These are phyloP conservation scores for Oreamnos americanus DNA, from an alignment of 2,113 vertebrate genomes.

Conservation along the genomic window DNA sequence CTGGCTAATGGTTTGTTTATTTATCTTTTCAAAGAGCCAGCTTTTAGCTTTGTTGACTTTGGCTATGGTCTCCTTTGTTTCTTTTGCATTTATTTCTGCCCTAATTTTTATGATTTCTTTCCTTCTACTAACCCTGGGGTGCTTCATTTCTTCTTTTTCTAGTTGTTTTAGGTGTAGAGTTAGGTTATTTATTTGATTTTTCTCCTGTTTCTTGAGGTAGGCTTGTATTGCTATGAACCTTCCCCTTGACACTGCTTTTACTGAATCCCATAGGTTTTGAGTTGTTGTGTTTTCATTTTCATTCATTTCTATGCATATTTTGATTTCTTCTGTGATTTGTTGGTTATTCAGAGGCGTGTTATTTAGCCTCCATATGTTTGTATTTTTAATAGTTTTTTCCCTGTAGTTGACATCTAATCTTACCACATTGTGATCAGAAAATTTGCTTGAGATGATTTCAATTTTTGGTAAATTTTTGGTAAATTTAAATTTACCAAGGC, in stretches of 20 bases:
- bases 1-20: background rate
- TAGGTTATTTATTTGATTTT: background rate
- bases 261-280: background rate
- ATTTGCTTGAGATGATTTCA: background rate
- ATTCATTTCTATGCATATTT: background rate
- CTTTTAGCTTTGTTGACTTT: background rate
- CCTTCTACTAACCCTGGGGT: background rate
- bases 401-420: background rate
- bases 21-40: background rate
- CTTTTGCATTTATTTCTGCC: background rate
- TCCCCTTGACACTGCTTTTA: background rate
- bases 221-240: background rate
- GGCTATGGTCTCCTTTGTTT: background rate
- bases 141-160: background rate
- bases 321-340: background rate
- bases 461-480: no score
- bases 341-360: background rate
- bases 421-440: background rate
- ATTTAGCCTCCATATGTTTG: background rate
- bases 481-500: background rate
- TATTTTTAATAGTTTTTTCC: background rate
- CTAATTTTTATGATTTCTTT: background rate
- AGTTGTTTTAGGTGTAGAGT: background rate
- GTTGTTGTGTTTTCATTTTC: background rate
- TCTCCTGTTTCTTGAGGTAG: background rate